Base-by-base conservation (phyloP, 2,113 vertebrate species). In the Chinchilla lanigera region DNA sequence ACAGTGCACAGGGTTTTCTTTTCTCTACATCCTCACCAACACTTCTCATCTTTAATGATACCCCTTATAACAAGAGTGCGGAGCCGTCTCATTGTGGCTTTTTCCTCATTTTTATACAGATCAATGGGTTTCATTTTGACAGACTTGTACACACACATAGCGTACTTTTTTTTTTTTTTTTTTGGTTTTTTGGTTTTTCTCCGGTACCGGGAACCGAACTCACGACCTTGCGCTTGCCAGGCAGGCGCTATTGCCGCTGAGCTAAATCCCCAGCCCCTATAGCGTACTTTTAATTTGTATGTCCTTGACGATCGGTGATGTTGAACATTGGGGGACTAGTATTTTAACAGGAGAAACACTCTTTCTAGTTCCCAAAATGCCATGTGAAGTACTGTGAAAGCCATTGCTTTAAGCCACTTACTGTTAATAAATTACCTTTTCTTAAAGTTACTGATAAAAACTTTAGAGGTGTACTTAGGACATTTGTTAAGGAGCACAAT, bases 291-390 rank as follows among this genome's bases (percentile, higher is more conserved):
- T 7, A 26, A 28, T 75, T 75, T 75, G 22, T 44, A 14, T 75
- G 20, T 75, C 73, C 41, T 47, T 75, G 12, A 65, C 28, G 30
- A 35, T 56, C 24, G 5, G 13, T 54, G 44, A 63, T 63, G 28
- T 52, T 86, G n/a, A 33, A 61, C 35, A 54, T 7, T 22, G 24
- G 14, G 1, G 63, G 28, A 52, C 10, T 87, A 24, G 24, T 61
- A 41, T 95, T 97, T 89, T 94, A 89, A 63, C 35, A 28, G 24
- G 54, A 30, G 44, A n/a, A 94, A 61, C 54, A 24, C 7, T 77
- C 63, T 81, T 50, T 71, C 94, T 89, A 47, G 58, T 7, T 7
- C 38, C 28, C 28, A 52, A 24, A 86, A 10, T 47, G n/a, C 60
- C 41, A n/a, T 7, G 56, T 9, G 28, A 93, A 96, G 63, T 6